Evolutionary conservation across 2,113 vertebrate genomes (phyloP).

Genomic region (Misgurnus mizolepis): DNA sequence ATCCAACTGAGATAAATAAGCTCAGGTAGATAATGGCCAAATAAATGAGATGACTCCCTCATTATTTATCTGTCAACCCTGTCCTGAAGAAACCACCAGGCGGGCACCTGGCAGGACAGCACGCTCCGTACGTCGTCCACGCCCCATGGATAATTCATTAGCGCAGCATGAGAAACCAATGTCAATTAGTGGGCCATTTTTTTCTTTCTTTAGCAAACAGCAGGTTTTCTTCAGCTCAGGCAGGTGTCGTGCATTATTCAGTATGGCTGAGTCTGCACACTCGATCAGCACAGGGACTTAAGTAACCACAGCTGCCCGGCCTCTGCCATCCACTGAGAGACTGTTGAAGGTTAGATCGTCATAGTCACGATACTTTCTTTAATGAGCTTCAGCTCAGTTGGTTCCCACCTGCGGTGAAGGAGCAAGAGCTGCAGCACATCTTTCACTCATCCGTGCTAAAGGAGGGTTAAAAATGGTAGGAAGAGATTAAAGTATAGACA

Average conservation of each 20-base stretch:
- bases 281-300: slow-evolving; percentile 34
- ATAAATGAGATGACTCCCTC: slow-evolving; percentile 4
- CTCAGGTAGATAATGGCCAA: background rate
- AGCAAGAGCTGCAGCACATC: too few relatives aligned
- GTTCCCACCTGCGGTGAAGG: slow-evolving; percentile 6
- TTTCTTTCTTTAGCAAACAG: slow-evolving; percentile 59
- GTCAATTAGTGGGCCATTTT: slow-evolving; percentile 69
- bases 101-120: slow-evolving; percentile 47
- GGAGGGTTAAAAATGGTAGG: slow-evolving; percentile 10
- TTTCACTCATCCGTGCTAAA: slow-evolving; percentile 1
- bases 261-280: slow-evolving; percentile 46
- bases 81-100: slow-evolving; percentile 29
- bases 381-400: slow-evolving; percentile 35
- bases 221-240: slow-evolving; percentile 43
- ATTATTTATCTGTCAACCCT: slow-evolving; percentile 12
- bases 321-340: background rate
- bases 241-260: slow-evolving; percentile 66
- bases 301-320: background rate
- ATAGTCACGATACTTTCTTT: background rate
- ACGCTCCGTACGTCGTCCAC: slow-evolving; percentile 49
- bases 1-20: background rate
- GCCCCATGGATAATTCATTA: slow-evolving; percentile 70
- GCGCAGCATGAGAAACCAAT: slow-evolving; percentile 68
- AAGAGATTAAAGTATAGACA: background rate
- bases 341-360: slow-evolving; percentile 18